Evolutionary conservation across 2,113 vertebrate species (phyloP).

Genomic region (Dicrurus megarhynchus): DNA sequence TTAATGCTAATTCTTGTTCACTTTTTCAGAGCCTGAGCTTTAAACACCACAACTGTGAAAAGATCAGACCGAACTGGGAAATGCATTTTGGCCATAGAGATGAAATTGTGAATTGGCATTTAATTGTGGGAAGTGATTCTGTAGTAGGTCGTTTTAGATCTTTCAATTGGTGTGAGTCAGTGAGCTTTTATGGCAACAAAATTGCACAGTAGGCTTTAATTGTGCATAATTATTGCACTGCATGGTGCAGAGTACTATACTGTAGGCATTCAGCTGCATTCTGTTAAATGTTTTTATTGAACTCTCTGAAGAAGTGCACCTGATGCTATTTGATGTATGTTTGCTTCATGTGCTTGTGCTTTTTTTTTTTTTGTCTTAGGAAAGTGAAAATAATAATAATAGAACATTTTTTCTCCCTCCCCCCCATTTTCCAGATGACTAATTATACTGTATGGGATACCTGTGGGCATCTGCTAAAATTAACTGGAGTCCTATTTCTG

Average conservation of each 20-base stretch:
- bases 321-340: slow-evolving; percentile 11
- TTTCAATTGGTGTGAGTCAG: slow-evolving; percentile 58
- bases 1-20: slow-evolving; percentile 30
- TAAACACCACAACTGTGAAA: slow-evolving; percentile 3
- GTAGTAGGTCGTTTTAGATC: slow-evolving; percentile 24
- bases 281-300: slow-evolving; percentile 49
- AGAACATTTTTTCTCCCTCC: not conserved
- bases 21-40: not conserved
- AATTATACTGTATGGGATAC: not conserved
- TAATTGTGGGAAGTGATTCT: slow-evolving; percentile 47
- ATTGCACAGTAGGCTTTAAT: slow-evolving; percentile 73
- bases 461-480: not conserved
- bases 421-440: not conserved
- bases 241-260: slow-evolving; percentile 51
- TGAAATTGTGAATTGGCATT: slow-evolving; percentile 53
- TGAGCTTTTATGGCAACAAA: slow-evolving; percentile 65
- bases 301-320: slow-evolving; percentile 12
- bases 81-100: slow-evolving; percentile 15
- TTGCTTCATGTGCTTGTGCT: not conserved
- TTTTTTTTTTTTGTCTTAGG: not conserved
- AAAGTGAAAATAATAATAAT: not conserved
- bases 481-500: not conserved
- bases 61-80: slow-evolving; percentile 37
- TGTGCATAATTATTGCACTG: slow-evolving; percentile 73
- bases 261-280: slow-evolving; percentile 47